These are phyloP conservation scores for Morinoia aosen DNA, from an alignment of 2,888 invertebrate species.

Conservation along the genomic window DNA sequence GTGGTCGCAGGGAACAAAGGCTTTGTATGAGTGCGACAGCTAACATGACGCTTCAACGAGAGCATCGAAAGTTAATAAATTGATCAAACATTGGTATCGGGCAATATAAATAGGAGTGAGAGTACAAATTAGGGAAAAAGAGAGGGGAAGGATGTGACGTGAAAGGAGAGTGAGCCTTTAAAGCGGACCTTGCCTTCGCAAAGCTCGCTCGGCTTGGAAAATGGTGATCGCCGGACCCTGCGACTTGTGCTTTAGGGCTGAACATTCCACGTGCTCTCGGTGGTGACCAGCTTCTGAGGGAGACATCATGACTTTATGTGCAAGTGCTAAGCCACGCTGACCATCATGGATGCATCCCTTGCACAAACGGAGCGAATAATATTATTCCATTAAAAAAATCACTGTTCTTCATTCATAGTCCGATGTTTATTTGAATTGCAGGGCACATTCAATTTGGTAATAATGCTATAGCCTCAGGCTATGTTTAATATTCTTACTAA, in stretches of 20 bases:
- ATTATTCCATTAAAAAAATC: background rate
- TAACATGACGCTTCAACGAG: background rate
- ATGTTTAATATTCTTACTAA: background rate
- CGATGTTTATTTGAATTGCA: background rate
- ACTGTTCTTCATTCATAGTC: background rate
- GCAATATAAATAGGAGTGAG: background rate
- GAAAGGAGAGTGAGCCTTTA: conserved; percentile 32
- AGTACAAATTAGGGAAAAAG: background rate
- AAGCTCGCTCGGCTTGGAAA: background rate
- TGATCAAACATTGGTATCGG: background rate
- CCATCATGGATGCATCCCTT: background rate
- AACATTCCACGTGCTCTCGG: background rate
- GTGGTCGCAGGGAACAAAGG: background rate
- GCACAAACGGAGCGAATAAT: background rate
- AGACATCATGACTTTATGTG: background rate
- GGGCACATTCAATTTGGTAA: background rate
- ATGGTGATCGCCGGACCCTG: background rate
- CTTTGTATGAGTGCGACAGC: background rate
- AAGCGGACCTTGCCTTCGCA: background rate
- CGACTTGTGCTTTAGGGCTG: background rate
- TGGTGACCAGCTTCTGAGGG: background rate
- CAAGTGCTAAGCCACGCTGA: background rate
- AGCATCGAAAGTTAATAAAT: background rate
- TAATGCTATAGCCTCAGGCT: background rate
- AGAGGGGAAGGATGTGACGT: conserved; percentile 35